phyloP scores from a whole-genome alignment of 2,113 vertebrate species.

The Upupa epops region DNA sequence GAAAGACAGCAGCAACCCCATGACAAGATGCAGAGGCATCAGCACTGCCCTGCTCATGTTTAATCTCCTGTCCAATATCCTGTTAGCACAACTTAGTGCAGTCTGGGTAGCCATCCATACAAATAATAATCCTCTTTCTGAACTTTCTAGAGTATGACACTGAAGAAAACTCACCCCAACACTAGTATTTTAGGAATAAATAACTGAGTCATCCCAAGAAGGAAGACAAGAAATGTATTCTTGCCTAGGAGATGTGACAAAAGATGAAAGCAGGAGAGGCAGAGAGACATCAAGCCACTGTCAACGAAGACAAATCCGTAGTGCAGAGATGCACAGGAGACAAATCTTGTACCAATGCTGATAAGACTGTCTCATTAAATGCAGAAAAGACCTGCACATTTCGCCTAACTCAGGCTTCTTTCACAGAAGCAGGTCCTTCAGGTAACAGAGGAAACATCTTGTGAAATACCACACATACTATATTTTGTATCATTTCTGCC shows the following conservation, averaged over 20 bases:
- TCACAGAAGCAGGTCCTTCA: not conserved
- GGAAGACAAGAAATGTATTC: not conserved
- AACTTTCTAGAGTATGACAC: not conserved
- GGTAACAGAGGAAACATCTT: accelerated
- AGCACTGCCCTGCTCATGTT: not conserved
- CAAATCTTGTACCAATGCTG: accelerated
- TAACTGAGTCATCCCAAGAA: not conserved
- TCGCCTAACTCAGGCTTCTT: not conserved
- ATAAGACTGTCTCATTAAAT: not conserved
- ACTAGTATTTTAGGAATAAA: not conserved
- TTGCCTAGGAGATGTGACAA: not conserved
- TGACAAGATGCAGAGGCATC: not conserved
- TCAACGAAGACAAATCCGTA: not conserved
- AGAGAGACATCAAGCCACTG: not conserved
- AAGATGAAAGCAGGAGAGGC: not conserved
- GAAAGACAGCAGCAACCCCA: not conserved
- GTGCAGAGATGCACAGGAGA: not conserved
- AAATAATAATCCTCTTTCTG: not conserved
- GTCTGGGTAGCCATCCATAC: not conserved
- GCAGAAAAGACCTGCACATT: not conserved
- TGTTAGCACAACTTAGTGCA: not conserved
- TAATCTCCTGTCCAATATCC: not conserved
- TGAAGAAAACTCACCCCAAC: not conserved
- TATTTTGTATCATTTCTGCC: not conserved
- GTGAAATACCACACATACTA: not conserved